These are phyloP conservation scores for Pluvianellus socialis DNA, from an alignment of 2,113 vertebrate species.

Conservation along the genomic window DNA sequence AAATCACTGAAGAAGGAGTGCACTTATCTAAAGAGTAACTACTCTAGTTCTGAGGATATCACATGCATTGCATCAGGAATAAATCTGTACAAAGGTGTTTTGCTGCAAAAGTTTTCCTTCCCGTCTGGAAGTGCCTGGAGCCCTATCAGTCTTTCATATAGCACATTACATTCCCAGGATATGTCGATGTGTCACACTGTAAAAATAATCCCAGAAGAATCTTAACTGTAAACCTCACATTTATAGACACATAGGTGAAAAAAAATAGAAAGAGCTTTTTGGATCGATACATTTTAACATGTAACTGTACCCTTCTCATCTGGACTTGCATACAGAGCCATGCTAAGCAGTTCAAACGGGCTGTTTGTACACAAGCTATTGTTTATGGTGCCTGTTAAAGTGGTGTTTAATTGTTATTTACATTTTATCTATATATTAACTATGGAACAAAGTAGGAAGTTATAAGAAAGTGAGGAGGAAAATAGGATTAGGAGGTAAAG, in stretches of 20 bases:
- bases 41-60: background rate
- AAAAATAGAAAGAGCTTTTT: background rate
- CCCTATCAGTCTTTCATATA: background rate
- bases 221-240: background rate
- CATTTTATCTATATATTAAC: background rate
- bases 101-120: background rate
- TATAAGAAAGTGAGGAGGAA: constrained; percentile 3
- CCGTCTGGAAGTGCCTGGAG: background rate
- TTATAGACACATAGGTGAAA: background rate
- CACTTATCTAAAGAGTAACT: background rate
- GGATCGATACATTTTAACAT: background rate
- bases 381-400: background rate
- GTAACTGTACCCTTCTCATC: background rate
- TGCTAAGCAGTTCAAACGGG: background rate
- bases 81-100: background rate
- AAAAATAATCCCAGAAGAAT: background rate
- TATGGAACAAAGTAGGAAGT: background rate
- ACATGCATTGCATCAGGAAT: background rate
- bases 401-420: background rate
- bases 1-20: background rate
- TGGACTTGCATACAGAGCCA: background rate
- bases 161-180: background rate
- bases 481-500: constrained; percentile 31
- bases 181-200: background rate
- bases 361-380: background rate